Evolutionary conservation across 1,140 invertebrate genomes (phyloP).

Genomic region (Tetramorium parvispinum): DNA sequence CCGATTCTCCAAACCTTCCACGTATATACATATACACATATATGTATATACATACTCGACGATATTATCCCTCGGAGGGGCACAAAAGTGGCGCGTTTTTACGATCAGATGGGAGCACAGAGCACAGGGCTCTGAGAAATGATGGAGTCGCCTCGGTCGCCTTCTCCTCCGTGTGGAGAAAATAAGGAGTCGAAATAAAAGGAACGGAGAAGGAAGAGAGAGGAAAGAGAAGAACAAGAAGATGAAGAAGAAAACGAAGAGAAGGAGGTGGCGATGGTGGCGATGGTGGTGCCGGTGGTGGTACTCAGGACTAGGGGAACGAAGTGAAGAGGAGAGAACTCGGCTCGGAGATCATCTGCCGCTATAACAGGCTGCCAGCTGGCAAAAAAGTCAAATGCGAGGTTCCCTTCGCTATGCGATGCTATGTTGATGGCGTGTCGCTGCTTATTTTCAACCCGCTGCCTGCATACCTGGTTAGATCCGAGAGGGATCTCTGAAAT

Average conservation of each 20-base stretch:
- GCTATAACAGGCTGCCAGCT: slow-evolving; percentile 85
- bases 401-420: slow-evolving; percentile 81
- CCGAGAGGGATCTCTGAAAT: slow-evolving; percentile 80
- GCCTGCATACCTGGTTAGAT: slow-evolving; percentile 84
- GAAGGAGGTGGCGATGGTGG: slow-evolving; percentile 47
- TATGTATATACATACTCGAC: slow-evolving; percentile 27
- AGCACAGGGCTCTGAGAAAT: slow-evolving; percentile 72
- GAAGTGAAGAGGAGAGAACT: slow-evolving; percentile 72
- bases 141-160: slow-evolving; percentile 74
- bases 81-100: slow-evolving; percentile 78
- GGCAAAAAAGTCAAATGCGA: slow-evolving; percentile 85
- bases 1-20: slow-evolving; percentile 32
- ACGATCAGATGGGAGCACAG: slow-evolving; percentile 73
- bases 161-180: slow-evolving; percentile 70
- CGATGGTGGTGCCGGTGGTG: slow-evolving; percentile 29
- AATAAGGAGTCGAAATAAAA: slow-evolving; percentile 81
- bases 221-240: slow-evolving; percentile 48
- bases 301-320: slow-evolving; percentile 48
- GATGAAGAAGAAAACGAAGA: slow-evolving; percentile 58
- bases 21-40: slow-evolving; percentile 10
- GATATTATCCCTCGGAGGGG: slow-evolving; percentile 74
- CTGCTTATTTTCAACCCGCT: slow-evolving; percentile 84
- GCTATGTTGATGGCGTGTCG: slow-evolving; percentile 85
- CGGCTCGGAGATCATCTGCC: slow-evolving; percentile 83
- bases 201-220: slow-evolving; percentile 63